Base-by-base conservation (phyloP, 2,888 invertebrate genomes). In the Ichneumoninae sp. region DNA sequence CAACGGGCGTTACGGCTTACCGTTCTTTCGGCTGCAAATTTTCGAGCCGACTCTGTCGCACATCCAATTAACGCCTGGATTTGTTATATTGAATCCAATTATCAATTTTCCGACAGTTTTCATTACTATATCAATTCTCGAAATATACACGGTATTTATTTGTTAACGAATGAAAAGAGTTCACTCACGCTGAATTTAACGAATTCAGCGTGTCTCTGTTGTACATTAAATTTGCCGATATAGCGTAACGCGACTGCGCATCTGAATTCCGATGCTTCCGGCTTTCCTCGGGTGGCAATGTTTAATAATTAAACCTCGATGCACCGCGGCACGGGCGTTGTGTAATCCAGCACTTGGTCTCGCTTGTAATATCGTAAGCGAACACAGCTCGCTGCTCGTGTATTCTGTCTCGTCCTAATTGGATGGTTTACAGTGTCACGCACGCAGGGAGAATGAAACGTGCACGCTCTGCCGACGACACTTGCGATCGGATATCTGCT, bases 351-450 rank as follows among this genome's bases (percentile, higher is more conserved):
- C 74, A 72, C 72, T 10, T 22, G 78, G 65, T 8, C 81, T 77
- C 80, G 82, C 79, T 87, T 47, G 44, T 47, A 47, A 47, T 47
- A 47, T 47, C 44, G 44, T 47, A 47, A 47, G 44, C 4, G 44
- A 4, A 16, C 44, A 16, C 0, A 47, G 16, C 44, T 47, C 44
- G 44, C 16, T 47, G 44, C 16, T 47, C 16, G 44, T 47, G 44
- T 47, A 16, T 47, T 47, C 44, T 47, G 44, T 47, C 44, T 47
- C 44, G 13, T 87, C 85, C 83, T 88, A 87, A 87, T 87, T 86
- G 86, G 84, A 88, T 89, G 84, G 87, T 89, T 86, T 84, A 86
- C 84, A 87, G 83, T 69, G 66, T 71, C 68, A 68, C 83, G 83
- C 33, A 81, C 72, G 68, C 16, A 6, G 70, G 4, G 47, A 69